Evolutionary conservation across 2,113 vertebrate species (phyloP), one percentile per base, ranked within the genome.

Genomic region (Siniperca chuatsi): DNA sequence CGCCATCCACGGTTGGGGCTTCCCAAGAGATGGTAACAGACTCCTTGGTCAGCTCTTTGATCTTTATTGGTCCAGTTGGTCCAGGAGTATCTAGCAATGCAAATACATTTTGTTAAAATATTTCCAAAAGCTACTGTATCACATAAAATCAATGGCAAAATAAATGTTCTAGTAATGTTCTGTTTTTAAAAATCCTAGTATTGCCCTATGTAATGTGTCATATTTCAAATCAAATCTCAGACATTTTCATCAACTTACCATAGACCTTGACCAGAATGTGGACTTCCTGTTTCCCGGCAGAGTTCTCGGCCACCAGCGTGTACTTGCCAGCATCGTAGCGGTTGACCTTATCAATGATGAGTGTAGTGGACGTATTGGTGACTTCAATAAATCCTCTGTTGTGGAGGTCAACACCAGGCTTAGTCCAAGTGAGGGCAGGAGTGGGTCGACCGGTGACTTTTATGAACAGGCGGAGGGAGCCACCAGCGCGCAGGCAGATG

Each of bases 241-340:
- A 48, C 12, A 68, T 62, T 23, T 18, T 23, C 40, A 82, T 65
- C 3, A 75, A 90, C 97, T 94, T 94, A 99, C 98, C 98, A 37
- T 97, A 99, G 46, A 99, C 96, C 95, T 99, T 99, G 61, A 99
- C 98, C 90, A 98, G 95, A 83, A 99, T 94, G 78, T 96, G 96
- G 85, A 97, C 97, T 92, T 98, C 97, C 87, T 98, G 98, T 93
- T 99, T 99, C 64, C 98, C 98, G 65, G 97, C 97, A 85, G 96
- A 96, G 93, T 99, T 99, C 93, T 98, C 98, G 4, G 98, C 98
- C 77, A 97, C 96, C 86, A 99, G 89, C 5, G 97, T 91, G 58
- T 99, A 99, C 94, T 98, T 99, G 75, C 98, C 98, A 82, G 98
- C 98, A 2, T 99, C 98, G 0, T 99, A 99, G 52, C 98, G 97